Conservation (phyloP, 2,888 invertebrate species). For the Cartodere bifasciata region DNA sequence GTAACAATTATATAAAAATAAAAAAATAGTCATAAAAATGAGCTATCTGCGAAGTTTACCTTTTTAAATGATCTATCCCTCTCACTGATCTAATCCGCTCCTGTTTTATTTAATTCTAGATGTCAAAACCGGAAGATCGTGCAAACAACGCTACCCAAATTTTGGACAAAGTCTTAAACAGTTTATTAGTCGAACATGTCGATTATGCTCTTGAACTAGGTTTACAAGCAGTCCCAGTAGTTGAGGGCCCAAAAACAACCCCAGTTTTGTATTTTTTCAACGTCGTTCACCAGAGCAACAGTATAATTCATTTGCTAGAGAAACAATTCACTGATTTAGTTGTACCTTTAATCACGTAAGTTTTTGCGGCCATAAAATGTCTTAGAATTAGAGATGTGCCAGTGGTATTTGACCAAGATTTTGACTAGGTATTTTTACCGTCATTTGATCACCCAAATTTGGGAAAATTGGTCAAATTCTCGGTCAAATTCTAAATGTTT, state of each 20-base stretch:
- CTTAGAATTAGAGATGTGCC: no score
- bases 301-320: constrained; percentile 84
- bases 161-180: constrained; percentile 72
- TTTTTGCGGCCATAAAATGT: no score
- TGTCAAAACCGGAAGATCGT: constrained; percentile 68
- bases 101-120: constrained; percentile 32
- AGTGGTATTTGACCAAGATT: no score
- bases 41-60: no score
- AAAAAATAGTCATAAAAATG: no score
- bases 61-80: no score
- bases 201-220: constrained; percentile 94
- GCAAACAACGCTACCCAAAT: constrained; percentile 67
- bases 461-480: no score
- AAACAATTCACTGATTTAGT: constrained; percentile 86
- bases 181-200: constrained; percentile 81
- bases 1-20: no score
- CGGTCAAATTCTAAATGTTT: no score
- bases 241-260: constrained; percentile 66
- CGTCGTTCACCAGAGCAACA: constrained; percentile 84
- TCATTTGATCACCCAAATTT: no score
- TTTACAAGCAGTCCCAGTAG: constrained; percentile 75
- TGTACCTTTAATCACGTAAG: constrained; percentile 75
- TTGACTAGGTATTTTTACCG: no score
- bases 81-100: not conserved
- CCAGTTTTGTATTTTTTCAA: constrained; percentile 89